Percentiles rank a stretch among this genome's conserved stretches.
Conservation (phyloP, 2,113 vertebrate species). For the Patagioenas fasciata region DNA sequence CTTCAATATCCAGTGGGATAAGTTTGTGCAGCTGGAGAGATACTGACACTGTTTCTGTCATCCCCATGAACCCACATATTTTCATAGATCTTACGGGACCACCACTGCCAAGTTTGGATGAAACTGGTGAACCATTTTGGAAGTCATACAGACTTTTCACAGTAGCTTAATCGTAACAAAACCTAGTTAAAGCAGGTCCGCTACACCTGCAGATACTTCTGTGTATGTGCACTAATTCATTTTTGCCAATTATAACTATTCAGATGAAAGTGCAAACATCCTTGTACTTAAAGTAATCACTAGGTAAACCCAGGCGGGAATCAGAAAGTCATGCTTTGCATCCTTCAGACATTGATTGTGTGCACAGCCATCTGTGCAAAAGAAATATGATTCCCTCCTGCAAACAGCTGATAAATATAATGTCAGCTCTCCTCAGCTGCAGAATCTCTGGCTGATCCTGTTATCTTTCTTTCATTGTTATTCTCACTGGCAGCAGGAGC, state of each 20-base stretch:
- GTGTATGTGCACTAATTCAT: background rate
- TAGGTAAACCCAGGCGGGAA: background rate
- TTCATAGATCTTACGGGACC: background rate
- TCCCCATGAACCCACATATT: background rate
- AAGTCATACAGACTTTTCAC: background rate
- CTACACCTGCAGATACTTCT: background rate
- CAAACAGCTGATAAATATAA: constrained; percentile 40
- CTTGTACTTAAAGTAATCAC: background rate
- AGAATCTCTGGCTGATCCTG: constrained; percentile 34
- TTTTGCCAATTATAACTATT: background rate
- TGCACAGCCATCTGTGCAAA: background rate
- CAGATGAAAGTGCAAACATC: background rate
- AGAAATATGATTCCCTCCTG: constrained; percentile 10
- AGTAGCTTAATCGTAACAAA: background rate
- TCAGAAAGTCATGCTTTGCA: background rate
- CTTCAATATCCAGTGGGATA: background rate
- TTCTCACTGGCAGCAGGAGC: constrained; percentile 6
- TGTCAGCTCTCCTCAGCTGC: background rate
- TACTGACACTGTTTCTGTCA: background rate
- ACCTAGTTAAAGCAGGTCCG: background rate
- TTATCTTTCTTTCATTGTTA: constrained; percentile 19
- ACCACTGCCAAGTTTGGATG: background rate
- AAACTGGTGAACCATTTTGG: background rate
- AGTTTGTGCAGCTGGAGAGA: background rate
- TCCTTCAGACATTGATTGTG: background rate